Evolutionary conservation across 2,888 invertebrate genomes (phyloP).

Genomic region (Helobdella robusta): DNA sequence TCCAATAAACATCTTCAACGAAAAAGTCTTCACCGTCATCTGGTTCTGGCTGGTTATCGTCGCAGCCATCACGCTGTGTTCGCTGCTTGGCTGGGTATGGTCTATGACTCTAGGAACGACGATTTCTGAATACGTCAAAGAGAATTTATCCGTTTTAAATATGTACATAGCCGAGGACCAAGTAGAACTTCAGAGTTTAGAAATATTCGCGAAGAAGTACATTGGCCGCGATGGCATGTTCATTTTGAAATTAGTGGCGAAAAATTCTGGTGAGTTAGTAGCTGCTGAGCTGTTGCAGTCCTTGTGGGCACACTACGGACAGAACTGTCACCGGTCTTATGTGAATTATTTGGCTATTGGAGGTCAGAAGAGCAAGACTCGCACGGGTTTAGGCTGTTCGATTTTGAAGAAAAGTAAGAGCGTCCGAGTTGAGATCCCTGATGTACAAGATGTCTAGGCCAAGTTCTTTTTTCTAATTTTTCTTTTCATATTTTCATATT

Average conservation of each 20-base stretch:
- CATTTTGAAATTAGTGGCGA: slow-evolving; percentile 44
- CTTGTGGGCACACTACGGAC: slow-evolving; percentile 41
- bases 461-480: background rate
- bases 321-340: slow-evolving; percentile 27
- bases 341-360: background rate
- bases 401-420: background rate
- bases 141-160: slow-evolving; percentile 24
- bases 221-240: slow-evolving; percentile 46
- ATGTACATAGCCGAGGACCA: slow-evolving; percentile 18
- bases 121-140: slow-evolving; percentile 28
- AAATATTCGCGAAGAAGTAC: slow-evolving; percentile 43
- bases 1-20: slow-evolving; percentile 39
- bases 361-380: background rate
- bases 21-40: slow-evolving; percentile 50
- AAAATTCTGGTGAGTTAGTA: slow-evolving; percentile 46
- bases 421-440: background rate
- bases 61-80: slow-evolving; percentile 43
- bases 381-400: background rate
- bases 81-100: slow-evolving; percentile 48
- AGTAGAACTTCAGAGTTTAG: slow-evolving; percentile 35
- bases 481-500: background rate
- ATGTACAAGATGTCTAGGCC: slow-evolving; percentile 1
- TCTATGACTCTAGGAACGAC: slow-evolving; percentile 26
- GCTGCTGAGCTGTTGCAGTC: slow-evolving; percentile 40
- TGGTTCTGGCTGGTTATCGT: slow-evolving; percentile 41